Conservation (phyloP, 2,888 invertebrate species). For the Leucania comma region DNA sequence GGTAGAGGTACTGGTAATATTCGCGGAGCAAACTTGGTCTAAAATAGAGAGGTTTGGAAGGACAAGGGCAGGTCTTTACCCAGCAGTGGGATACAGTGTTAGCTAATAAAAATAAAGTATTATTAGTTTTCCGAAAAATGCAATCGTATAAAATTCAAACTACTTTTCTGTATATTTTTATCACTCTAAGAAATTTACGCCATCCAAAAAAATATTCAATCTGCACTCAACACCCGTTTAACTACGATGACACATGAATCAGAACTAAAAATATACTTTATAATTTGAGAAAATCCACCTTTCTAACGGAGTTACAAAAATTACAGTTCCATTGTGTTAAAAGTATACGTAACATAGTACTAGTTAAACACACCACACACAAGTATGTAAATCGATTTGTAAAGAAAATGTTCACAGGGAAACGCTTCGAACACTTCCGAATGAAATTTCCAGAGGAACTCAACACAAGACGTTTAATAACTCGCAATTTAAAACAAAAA, state of each 20-base stretch:
- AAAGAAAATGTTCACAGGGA: constrained; percentile 80
- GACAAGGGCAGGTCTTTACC: no score
- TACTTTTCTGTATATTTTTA: not conserved
- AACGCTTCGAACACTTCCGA: constrained; percentile 72
- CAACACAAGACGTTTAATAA: constrained; percentile 58
- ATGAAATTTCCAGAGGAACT: constrained; percentile 55
- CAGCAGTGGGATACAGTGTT: no score
- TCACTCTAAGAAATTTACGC: not conserved
- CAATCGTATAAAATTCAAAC: no score
- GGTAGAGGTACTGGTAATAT: no score
- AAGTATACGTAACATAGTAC: constrained; percentile 54
- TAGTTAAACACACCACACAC: constrained; percentile 58
- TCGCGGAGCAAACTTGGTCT: no score
- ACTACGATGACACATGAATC: constrained; percentile 14
- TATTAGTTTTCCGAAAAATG: not conserved
- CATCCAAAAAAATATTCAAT: constrained; percentile 8
- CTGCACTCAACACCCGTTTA: not conserved
- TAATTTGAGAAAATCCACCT: constrained; percentile 49
- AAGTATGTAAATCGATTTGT: constrained; percentile 74
- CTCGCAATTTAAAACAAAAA: constrained; percentile 45
- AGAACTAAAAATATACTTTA: constrained; percentile 35
- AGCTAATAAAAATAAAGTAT: not conserved
- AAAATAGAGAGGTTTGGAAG: no score
- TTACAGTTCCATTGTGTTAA: constrained; percentile 59
- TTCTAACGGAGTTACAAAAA: constrained; percentile 42